Evolutionary conservation across 2,113 vertebrate species (phyloP).

Genomic region (Thalassarche chlororhynchos): DNA sequence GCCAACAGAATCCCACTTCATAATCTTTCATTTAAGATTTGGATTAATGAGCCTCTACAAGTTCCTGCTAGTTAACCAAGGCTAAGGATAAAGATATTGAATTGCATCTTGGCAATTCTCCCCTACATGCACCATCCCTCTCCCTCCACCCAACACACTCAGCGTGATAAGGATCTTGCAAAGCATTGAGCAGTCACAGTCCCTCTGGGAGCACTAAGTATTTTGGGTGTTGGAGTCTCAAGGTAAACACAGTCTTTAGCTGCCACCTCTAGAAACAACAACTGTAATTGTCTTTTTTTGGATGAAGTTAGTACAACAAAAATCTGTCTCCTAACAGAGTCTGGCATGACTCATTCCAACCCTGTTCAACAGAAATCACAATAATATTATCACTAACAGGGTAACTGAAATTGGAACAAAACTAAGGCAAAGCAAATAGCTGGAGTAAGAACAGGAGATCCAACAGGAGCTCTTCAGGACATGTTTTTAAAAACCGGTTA

Average conservation of each 20-base stretch:
- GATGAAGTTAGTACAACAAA: neutral
- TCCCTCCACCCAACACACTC: neutral
- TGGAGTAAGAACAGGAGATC: neutral
- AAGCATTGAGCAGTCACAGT: neutral
- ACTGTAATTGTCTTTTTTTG: neutral
- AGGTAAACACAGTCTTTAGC: neutral
- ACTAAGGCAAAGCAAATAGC: neutral
- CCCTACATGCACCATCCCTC: neutral
- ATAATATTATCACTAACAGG: neutral
- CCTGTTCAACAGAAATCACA: neutral
- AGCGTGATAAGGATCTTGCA: neutral
- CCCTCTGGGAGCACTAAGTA: neutral
- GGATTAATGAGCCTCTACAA: neutral
- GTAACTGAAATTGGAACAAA: neutral
- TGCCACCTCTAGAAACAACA: neutral
- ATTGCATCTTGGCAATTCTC: neutral
- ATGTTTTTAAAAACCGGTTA: fast-evolving
- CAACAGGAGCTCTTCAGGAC: neutral
- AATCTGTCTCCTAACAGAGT: neutral
- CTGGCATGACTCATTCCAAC: neutral
- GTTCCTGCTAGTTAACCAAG: neutral
- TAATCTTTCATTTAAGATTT: neutral
- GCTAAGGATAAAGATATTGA: neutral
- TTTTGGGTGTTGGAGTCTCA: neutral
- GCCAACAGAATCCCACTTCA: neutral